Base-by-base conservation (phyloP, 1,140 invertebrate species). In the Caenorhabditis remanei region DNA sequence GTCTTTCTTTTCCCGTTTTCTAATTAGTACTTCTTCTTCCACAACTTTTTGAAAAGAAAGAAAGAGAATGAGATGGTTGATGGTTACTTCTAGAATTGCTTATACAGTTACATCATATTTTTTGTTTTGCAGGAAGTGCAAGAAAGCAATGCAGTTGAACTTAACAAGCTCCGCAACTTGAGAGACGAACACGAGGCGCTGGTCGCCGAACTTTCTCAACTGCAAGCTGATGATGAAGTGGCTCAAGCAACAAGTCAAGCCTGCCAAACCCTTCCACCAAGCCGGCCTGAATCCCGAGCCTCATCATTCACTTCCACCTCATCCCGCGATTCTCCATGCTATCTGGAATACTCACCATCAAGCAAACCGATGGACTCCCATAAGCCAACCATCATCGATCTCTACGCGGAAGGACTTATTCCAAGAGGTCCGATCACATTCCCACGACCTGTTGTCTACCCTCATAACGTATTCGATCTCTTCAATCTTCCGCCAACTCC, bases 381-480 rank as follows among this genome's bases (percentile, higher is more conserved):
- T 32, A 79, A 79, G 71, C 71, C 71, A 8, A 43, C 71, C 6
- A 79, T 79, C 46, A 79, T 79, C 24, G 71, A 79, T 40, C 71
- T 79, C n/a, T 79, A 79, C 46, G 71, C 71, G 6, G 71, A 79
- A 79, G 71, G 71, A 14, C 71, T 79, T 4, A 79, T 79, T 11
- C 71, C 71, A 79, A 79, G 71, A 50, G 71, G 40, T 14, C 71
- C 71, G 53, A 79, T 79, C 43, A 79, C 71, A 32, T 79, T 79
- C 24, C 71, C 71, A 21, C 32, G 71, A 79, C 71, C 71, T 50
- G 32, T 79, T 7, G 46, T 79, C 46, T 24, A 48, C 21, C 46
- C 71, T 79, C 71, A 79, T 0, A 79, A 79, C 40, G 71, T 79
- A 24, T 79, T 53, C n/a, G 71, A 79, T 79, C 71, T 79, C 71